Percentiles rank a stretch among this genome's conserved stretches.
Conservation (phyloP, 2,113 vertebrate species). For the Apteryx mantelli region DNA sequence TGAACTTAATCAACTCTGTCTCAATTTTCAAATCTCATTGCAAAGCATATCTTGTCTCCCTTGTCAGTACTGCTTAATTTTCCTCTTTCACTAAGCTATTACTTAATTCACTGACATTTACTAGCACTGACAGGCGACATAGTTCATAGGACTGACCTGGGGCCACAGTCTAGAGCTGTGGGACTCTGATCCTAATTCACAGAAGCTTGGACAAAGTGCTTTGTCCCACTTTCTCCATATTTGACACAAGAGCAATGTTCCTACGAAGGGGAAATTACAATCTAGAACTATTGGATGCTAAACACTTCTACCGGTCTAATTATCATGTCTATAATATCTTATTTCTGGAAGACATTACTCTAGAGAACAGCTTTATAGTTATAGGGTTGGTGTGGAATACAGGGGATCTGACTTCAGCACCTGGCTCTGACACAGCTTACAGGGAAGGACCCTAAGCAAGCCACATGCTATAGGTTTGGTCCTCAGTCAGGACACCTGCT, state of each 20-base stretch:
- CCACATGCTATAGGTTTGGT: no score
- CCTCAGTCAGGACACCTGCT: background rate
- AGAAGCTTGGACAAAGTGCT: background rate
- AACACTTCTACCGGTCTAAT: background rate
- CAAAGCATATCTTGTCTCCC: slow-evolving; percentile 2
- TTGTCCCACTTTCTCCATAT: background rate
- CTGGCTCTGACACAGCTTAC: background rate
- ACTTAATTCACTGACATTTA: background rate
- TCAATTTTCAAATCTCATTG: slow-evolving; percentile 31
- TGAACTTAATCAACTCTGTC: background rate
- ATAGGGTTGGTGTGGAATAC: background rate
- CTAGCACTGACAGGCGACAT: background rate
- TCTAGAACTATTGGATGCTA: background rate
- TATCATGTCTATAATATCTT: background rate
- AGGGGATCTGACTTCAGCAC: background rate
- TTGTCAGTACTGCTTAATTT: slow-evolving; percentile 11
- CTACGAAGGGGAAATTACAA: background rate
- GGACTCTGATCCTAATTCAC: background rate
- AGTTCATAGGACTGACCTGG: background rate
- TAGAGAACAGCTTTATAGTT: background rate
- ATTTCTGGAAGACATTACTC: no score
- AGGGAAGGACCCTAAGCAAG: background rate
- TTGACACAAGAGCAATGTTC: background rate
- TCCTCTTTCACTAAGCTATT: background rate
- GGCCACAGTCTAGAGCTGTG: background rate